Evolutionary conservation across 2,113 vertebrate genomes (phyloP).

Genomic region (Menidia beryllina): DNA sequence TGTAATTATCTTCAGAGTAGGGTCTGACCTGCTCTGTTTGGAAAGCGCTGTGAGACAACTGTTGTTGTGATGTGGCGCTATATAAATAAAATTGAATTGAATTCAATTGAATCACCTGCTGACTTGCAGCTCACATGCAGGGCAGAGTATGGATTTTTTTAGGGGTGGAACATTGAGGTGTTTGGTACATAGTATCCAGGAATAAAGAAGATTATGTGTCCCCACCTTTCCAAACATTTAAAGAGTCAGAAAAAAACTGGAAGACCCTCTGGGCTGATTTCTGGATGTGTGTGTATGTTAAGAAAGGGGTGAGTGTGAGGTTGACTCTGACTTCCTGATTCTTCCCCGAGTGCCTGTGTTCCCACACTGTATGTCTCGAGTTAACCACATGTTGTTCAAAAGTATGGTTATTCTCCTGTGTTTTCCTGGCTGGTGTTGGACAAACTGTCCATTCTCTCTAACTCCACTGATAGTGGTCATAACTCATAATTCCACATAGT

Average conservation of each 20-base stretch:
- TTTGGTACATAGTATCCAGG: constrained; percentile 9
- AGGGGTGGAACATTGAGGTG: constrained; percentile 23
- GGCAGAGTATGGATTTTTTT: neutral
- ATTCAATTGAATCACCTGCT: no score
- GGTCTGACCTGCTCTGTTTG: no score
- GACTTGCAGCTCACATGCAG: constrained; percentile 6
- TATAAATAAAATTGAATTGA: no score
- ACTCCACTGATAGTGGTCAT: constrained; percentile 49
- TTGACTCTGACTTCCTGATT: neutral
- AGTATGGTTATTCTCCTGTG: constrained; percentile 37
- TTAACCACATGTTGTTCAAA: constrained; percentile 13
- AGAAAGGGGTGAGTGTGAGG: constrained; percentile 2
- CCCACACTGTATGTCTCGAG: constrained; percentile 6
- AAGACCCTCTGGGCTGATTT: constrained; percentile 60
- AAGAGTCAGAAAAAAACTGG: constrained; percentile 35
- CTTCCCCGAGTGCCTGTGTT: neutral
- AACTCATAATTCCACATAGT: constrained; percentile 32
- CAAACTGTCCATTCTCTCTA: constrained; percentile 3
- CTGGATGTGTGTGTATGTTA: neutral
- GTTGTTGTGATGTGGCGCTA: no score
- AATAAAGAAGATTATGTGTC: neutral
- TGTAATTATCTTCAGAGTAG: no score
- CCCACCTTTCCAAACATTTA: neutral
- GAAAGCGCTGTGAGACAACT: no score
- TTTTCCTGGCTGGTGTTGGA: constrained; percentile 48